Evolutionary conservation across 2,888 invertebrate genomes (phyloP), one percentile per base, ranked within the genome.

Genomic region (Morinoia aosen): DNA sequence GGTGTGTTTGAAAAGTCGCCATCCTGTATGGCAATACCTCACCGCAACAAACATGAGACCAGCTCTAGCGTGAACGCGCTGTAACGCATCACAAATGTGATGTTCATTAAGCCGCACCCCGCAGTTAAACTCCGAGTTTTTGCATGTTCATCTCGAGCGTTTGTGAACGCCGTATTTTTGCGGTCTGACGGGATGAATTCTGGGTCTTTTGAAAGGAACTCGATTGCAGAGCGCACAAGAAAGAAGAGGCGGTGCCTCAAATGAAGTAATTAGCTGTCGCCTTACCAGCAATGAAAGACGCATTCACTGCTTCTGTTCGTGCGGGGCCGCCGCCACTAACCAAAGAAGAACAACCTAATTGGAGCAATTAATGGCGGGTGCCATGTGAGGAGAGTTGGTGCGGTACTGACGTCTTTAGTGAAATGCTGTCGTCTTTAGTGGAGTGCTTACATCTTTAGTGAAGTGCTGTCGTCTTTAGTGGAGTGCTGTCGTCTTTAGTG

Each of bases 301-400:
- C 90, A 90, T 90, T 90, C 90, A 90, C 39, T 16, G 90, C 90
- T 39, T 39, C 39, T 33, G 40, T 90, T 39, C 33, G n/a, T 14
- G 14, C 39, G 90, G 12, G 39, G 90, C 90, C 14, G 90, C 8
- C 40, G 90, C 48, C 40, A 19, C 90, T 90, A 5, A 90, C 90
- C 90, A 90, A 90, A 90, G 90, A 88, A 88, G 88, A 90, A 90
- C 90, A 40, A 33, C 90, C 39, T 90, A 90, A 90, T 90, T 90
- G 39, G 90, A 12, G 90, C 40, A 48, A 90, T 90, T 90, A 90
- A 90, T 90, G 39, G 3, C 90, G 1, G 33, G 39, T 90, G 90
- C 40, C 90, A 90, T 40, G 90, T 90, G 90, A 39, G 33, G 14
- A 40, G 90, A 90, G 40, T 40, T 10, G 39, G 19, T 33, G 90